phyloP scores from a whole-genome alignment of 2,797 vertebrate genomes.

The Euphonia xanthogaster region DNA sequence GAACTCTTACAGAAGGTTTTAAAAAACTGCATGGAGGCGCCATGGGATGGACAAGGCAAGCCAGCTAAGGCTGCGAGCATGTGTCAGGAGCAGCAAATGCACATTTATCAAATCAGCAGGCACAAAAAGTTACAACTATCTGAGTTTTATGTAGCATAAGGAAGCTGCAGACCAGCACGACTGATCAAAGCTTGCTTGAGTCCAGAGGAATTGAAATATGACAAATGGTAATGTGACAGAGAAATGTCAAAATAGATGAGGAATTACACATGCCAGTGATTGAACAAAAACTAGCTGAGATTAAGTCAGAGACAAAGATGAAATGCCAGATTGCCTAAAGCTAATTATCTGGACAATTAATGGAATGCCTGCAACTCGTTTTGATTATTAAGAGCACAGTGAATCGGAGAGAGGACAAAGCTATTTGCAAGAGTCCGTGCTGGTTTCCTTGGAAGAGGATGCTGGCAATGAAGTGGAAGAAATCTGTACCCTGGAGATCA shows the following conservation, averaged over 20 bases:
- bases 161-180: neutral
- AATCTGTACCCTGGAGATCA: constrained; percentile 32
- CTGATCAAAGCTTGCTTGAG: neutral
- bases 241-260: constrained; percentile 56
- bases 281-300: constrained; percentile 44
- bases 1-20: neutral
- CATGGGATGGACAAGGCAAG: neutral
- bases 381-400: constrained; percentile 67
- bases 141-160: neutral
- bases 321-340: constrained; percentile 71
- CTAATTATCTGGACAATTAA: constrained; percentile 76
- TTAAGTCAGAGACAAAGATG: constrained; percentile 67
- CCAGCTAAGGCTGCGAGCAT: rapidly evolving
- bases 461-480: constrained; percentile 59
- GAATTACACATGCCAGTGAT: neutral
- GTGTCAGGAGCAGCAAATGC: rapidly evolving
- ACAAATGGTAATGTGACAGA: constrained; percentile 28
- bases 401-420: constrained; percentile 65
- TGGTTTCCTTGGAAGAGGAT: constrained; percentile 66
- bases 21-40: rapidly evolving
- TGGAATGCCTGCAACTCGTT: constrained; percentile 69
- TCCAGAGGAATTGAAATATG: constrained; percentile 4
- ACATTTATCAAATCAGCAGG: rapidly evolving
- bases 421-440: constrained; percentile 63
- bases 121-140: neutral